Conservation (phyloP, 2,888 invertebrate species). For the Epicampocera succincta region DNA sequence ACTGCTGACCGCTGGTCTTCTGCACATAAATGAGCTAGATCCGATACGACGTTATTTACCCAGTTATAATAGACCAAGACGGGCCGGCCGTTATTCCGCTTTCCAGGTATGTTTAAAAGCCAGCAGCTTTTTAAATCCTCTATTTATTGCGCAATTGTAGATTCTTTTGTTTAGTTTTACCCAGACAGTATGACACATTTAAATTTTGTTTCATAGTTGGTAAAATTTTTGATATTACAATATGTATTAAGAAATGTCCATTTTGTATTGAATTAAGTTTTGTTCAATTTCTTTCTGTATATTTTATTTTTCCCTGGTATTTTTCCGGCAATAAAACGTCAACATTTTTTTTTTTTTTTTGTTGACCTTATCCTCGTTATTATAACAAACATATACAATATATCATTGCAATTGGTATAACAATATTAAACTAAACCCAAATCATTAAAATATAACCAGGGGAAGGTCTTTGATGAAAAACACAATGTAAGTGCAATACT, state of each 20-base stretch:
- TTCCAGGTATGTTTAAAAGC: slow-evolving; percentile 89
- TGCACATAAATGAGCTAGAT: slow-evolving; percentile 97
- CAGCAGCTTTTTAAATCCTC: neutral
- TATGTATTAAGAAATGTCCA: slow-evolving; percentile 3
- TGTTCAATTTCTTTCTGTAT: slow-evolving; percentile 61
- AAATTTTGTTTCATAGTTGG: slow-evolving; percentile 52
- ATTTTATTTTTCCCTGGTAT: slow-evolving; percentile 53
- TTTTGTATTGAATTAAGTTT: slow-evolving; percentile 48
- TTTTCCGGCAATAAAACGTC: slow-evolving; percentile 40
- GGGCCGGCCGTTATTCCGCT: slow-evolving; percentile 96
- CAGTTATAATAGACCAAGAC: slow-evolving; percentile 95
- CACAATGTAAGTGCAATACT: slow-evolving; percentile 76
- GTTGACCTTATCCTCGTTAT: slow-evolving; percentile 55
- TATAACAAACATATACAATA: slow-evolving; percentile 26
- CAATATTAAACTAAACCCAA: slow-evolving; percentile 51
- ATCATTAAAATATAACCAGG: slow-evolving; percentile 72
- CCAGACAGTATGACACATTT: slow-evolving; percentile 26
- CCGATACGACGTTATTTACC: slow-evolving; percentile 97
- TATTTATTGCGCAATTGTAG: slow-evolving; percentile 38
- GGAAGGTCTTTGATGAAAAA: slow-evolving; percentile 79
- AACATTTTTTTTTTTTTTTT: slow-evolving; percentile 27
- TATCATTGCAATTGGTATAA: slow-evolving; percentile 51
- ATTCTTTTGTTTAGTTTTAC: slow-evolving; percentile 32
- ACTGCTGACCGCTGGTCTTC: slow-evolving; percentile 92
- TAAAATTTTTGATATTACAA: slow-evolving; percentile 22